phyloP scores from a whole-genome alignment of 2,113 vertebrate species.

The Cyanoramphus novaezelandiae region DNA sequence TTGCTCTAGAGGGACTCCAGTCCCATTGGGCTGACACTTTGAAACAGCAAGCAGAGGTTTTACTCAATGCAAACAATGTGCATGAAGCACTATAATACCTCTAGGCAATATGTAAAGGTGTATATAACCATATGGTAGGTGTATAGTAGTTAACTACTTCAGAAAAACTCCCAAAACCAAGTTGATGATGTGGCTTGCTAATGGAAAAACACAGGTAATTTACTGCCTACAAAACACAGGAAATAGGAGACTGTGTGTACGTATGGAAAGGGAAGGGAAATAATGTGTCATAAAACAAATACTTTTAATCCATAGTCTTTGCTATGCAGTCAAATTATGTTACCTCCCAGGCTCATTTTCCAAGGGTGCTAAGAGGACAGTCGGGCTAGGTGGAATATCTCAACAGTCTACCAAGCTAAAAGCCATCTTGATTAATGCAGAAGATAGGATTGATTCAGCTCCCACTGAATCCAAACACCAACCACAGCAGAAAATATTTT shows the following conservation, averaged over 20 bases:
- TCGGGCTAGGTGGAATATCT: background rate
- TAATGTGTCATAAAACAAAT: background rate
- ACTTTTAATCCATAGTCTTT: background rate
- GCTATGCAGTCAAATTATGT: background rate
- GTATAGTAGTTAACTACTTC: background rate
- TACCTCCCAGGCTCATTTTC: background rate
- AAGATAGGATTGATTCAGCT: background rate
- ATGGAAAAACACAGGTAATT: conserved; percentile 2
- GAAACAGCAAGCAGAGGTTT: background rate
- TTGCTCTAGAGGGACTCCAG: background rate
- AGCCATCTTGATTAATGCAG: background rate
- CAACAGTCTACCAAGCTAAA: background rate
- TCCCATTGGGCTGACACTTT: background rate
- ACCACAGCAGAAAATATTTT: background rate
- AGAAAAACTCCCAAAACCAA: background rate
- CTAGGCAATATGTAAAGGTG: background rate
- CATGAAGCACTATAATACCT: background rate
- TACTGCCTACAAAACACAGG: background rate
- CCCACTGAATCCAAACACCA: background rate
- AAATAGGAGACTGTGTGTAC: background rate
- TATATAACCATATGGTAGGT: background rate
- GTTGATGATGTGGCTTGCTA: background rate
- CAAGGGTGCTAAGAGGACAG: background rate
- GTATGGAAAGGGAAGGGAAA: background rate
- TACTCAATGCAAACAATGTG: background rate